Percentiles rank a stretch among this genome's conserved stretches.
These are phyloP conservation scores for Drosophila suboccidentalis DNA, from an alignment of 2,888 invertebrate species.

Conservation along the genomic window DNA sequence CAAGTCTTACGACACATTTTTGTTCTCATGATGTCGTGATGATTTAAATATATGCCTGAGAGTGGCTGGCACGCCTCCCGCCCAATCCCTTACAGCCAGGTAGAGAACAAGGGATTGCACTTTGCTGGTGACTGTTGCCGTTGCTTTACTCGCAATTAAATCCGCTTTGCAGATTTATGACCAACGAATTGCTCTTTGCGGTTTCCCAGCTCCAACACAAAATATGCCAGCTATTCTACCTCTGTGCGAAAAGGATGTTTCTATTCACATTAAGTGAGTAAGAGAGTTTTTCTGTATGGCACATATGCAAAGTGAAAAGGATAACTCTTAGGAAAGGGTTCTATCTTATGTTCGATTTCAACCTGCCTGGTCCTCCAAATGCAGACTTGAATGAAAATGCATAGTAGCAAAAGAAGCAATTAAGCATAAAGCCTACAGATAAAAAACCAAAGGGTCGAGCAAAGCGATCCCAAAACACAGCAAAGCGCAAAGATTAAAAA, in stretches of 20 bases:
- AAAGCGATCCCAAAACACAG: constrained; percentile 26
- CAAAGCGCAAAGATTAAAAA: constrained; percentile 46
- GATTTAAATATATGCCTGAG: constrained; percentile 47
- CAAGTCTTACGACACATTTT: constrained; percentile 35
- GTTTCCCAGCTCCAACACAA: constrained; percentile 49
- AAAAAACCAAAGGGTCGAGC: constrained; percentile 64
- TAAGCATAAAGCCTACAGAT: constrained; percentile 68
- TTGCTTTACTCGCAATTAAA: constrained; percentile 77
- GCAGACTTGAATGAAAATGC: constrained; percentile 37
- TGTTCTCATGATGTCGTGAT: constrained; percentile 48
- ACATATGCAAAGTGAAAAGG: constrained; percentile 39
- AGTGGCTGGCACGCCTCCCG: constrained; percentile 1
- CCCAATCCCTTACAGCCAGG: not conserved
- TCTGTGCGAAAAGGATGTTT: constrained; percentile 9
- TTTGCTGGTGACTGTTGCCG: constrained; percentile 27
- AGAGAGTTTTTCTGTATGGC: too few species aligned
- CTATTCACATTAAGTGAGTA: too few species aligned
- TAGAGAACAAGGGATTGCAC: constrained; percentile 58
- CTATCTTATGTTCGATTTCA: constrained; percentile 63
- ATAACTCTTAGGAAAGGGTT: constrained; percentile 12
- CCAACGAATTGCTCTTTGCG: constrained; percentile 75
- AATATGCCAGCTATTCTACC: constrained; percentile 44
- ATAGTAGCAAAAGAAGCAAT: constrained; percentile 61
- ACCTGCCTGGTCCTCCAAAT: constrained; percentile 31
- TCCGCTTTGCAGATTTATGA: constrained; percentile 82